phyloP scores from a whole-genome alignment of 2,113 vertebrate species.

The Protobothrops mucrosquamatus region DNA sequence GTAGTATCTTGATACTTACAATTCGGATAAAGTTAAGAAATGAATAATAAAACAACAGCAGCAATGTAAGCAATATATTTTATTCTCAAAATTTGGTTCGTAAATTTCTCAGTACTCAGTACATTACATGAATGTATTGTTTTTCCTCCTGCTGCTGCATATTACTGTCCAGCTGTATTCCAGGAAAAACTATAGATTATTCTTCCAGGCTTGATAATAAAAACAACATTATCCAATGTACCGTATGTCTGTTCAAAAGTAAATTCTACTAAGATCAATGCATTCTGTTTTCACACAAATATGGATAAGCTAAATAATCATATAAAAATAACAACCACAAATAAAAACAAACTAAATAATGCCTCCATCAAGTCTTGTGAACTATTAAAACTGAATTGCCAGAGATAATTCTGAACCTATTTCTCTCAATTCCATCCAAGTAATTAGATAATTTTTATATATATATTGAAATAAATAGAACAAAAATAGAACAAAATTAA shows the following conservation, averaged over 20 bases:
- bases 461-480: conserved; percentile 12
- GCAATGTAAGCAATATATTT: neutral
- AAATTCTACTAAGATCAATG: neutral
- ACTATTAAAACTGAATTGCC: neutral
- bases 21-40: neutral
- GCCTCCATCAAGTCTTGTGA: neutral
- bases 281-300: neutral
- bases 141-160: neutral
- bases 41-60: neutral
- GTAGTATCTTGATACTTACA: neutral
- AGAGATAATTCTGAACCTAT: neutral
- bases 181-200: neutral
- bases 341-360: neutral
- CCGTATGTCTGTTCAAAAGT: neutral
- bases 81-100: neutral
- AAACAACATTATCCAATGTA: neutral
- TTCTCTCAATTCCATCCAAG: neutral
- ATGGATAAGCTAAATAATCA: neutral
- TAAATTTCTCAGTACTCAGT: neutral
- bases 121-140: neutral
- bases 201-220: neutral
- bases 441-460: neutral
- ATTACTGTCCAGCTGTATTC: neutral
- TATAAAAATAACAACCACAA: neutral
- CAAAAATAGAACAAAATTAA: conserved; percentile 23